phyloP scores from a whole-genome alignment of 1,140 invertebrate genomes.

The Eurosta solidaginis region DNA sequence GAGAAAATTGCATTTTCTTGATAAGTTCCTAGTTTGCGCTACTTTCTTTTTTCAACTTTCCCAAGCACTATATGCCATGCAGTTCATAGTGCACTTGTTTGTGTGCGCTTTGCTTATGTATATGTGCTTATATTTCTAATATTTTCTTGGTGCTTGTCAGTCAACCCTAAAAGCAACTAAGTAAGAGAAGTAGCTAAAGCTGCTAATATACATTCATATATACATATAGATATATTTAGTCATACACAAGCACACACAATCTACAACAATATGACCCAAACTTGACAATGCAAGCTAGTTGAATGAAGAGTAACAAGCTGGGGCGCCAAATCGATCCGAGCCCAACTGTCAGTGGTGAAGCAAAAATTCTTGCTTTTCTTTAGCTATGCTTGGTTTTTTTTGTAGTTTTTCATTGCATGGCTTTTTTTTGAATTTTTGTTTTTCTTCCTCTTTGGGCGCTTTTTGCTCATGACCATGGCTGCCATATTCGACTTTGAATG shows the following conservation, averaged over 20 bases:
- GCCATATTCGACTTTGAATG: conserved; percentile 60
- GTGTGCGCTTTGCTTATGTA: too few species aligned
- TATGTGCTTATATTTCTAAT: background rate
- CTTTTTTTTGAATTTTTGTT: background rate
- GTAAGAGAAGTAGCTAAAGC: background rate
- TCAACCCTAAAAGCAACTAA: background rate
- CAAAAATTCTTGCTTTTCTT: background rate
- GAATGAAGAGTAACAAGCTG: conserved; percentile 15
- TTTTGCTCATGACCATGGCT: conserved; percentile 57
- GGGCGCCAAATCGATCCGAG: conserved; percentile 7
- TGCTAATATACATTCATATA: background rate
- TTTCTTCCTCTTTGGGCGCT: background rate
- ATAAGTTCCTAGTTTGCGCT: conserved; percentile 34
- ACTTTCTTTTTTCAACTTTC: conserved; percentile 43
- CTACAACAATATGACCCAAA: conserved; percentile 1
- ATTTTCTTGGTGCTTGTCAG: conserved; percentile 14
- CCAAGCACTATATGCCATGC: background rate
- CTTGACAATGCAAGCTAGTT: conserved; percentile 24
- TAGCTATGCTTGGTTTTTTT: background rate
- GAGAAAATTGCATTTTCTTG: conserved; percentile 60
- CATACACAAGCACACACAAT: background rate
- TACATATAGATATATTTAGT: background rate
- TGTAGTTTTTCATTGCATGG: background rate
- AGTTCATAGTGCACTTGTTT: background rate
- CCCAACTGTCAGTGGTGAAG: background rate